Conservation (phyloP, 1,140 invertebrate species). For the Drosophila ficusphila region DNA sequence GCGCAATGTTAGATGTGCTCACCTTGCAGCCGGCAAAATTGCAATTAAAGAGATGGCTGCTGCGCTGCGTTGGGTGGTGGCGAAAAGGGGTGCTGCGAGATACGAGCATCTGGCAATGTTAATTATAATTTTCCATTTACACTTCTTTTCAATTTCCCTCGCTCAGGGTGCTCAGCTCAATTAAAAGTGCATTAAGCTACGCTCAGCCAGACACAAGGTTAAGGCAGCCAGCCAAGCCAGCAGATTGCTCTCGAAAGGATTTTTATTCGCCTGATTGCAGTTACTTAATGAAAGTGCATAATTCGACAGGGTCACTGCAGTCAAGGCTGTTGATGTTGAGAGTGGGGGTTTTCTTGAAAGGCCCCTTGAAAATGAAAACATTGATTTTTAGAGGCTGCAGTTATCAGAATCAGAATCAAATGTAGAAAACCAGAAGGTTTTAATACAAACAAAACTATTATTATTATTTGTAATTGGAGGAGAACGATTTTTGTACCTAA, state of each 20-base stretch:
- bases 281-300: conserved; percentile 78
- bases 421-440: no score
- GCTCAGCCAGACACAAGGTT: conserved; percentile 58
- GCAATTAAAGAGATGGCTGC: conserved; percentile 36
- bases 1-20: conserved; percentile 41
- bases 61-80: no score
- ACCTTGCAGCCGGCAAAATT: conserved; percentile 30
- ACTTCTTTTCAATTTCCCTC: conserved; percentile 56
- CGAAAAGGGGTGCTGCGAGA: not conserved
- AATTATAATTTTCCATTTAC: conserved; percentile 74
- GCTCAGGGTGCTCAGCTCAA: conserved; percentile 51
- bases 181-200: conserved; percentile 77
- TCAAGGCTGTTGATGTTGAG: conserved; percentile 18
- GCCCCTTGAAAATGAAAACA: not conserved
- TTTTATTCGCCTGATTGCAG: conserved; percentile 71
- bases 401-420: no score
- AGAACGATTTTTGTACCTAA: no score
- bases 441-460: no score
- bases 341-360: not conserved
- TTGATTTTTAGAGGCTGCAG: not conserved
- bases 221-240: conserved; percentile 53
- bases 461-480: no score
- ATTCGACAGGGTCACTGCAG: conserved; percentile 50
- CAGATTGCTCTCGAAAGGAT: conserved; percentile 54
- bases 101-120: conserved; percentile 67